A percentile compares a stretch with the other conserved stretches of the same genome.
Conservation (phyloP, 37 sponge, comb jelly and placozoan species). For the Corticium candelabrum region DNA sequence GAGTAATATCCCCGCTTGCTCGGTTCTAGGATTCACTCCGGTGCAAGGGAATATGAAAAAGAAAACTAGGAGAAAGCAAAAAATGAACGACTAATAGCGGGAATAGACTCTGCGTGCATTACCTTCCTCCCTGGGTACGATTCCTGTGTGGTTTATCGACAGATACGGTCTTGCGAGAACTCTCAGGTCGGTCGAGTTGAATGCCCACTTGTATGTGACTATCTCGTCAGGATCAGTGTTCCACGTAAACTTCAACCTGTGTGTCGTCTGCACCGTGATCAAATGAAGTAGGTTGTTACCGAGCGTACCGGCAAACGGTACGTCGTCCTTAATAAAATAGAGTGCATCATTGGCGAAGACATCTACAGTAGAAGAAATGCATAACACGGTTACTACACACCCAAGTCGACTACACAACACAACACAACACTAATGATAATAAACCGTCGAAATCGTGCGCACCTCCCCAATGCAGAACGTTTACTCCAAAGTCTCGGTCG, state of each 20-base stretch:
- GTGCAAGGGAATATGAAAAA: not conserved
- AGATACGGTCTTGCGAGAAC: not conserved
- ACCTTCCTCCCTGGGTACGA: not conserved
- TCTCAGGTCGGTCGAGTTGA: not conserved
- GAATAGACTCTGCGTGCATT: too few species aligned
- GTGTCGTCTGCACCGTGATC: not conserved
- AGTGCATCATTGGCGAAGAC: not conserved
- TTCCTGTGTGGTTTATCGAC: not conserved
- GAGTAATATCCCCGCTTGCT: too few species aligned
- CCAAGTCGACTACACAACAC: too few species aligned
- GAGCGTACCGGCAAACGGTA: not conserved
- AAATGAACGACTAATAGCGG: too few species aligned
- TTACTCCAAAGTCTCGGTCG: not conserved
- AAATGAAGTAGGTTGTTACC: not conserved
- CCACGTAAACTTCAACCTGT: not conserved
- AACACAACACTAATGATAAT: too few species aligned
- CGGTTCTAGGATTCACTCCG: too few species aligned
- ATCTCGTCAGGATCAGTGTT: not conserved
- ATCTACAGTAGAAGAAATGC: not conserved
- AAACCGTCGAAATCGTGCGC: too few species aligned
- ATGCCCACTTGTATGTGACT: not conserved
- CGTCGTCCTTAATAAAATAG: not conserved
- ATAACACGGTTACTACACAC: too few species aligned
- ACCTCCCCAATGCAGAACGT: not conserved
- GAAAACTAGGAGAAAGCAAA: not conserved